These are phyloP conservation scores for Odontothrips loti DNA, from an alignment of 2,888 invertebrate genomes.

Conservation along the genomic window DNA sequence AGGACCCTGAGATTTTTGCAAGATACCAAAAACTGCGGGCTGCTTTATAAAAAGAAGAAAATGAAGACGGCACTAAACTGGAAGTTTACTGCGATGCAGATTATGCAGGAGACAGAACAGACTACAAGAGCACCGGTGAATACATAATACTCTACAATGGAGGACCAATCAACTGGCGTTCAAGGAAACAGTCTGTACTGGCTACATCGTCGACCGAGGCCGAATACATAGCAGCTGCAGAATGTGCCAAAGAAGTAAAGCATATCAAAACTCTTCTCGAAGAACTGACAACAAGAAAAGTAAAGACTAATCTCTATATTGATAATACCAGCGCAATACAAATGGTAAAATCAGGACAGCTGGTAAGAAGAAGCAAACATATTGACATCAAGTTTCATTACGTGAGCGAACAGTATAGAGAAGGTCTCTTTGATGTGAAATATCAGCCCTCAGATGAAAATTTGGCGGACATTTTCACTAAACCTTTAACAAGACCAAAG, in stretches of 20 bases:
- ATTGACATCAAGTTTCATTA: constrained; percentile 34
- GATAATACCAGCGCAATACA: constrained; percentile 35
- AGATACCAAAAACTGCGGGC: constrained; percentile 23
- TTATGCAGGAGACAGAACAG: constrained; percentile 12
- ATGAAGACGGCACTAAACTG: not conserved
- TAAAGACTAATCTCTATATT: constrained; percentile 25
- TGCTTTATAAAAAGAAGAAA: constrained; percentile 29
- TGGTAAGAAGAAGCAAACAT: constrained; percentile 33
- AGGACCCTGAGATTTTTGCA: constrained; percentile 31
- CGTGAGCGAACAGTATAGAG: constrained; percentile 27
- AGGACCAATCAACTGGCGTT: constrained; percentile 38
- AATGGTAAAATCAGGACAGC: constrained; percentile 31
- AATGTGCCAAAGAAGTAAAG: constrained; percentile 35
- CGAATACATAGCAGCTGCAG: constrained; percentile 38
- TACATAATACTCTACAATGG: constrained; percentile 29
- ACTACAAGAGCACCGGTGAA: constrained; percentile 28
- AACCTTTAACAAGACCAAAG: not conserved
- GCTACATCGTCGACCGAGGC: constrained; percentile 39
- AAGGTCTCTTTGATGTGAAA: constrained; percentile 28
- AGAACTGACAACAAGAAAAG: constrained; percentile 32
- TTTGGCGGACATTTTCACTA: constrained; percentile 35
- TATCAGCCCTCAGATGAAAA: constrained; percentile 32
- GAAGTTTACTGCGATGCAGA: not conserved
- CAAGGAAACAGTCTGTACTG: constrained; percentile 39
- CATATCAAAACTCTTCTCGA: constrained; percentile 36